These are phyloP conservation scores for Rhynchotus rufescens DNA, from an alignment of 2,797 vertebrate species.

Conservation along the genomic window DNA sequence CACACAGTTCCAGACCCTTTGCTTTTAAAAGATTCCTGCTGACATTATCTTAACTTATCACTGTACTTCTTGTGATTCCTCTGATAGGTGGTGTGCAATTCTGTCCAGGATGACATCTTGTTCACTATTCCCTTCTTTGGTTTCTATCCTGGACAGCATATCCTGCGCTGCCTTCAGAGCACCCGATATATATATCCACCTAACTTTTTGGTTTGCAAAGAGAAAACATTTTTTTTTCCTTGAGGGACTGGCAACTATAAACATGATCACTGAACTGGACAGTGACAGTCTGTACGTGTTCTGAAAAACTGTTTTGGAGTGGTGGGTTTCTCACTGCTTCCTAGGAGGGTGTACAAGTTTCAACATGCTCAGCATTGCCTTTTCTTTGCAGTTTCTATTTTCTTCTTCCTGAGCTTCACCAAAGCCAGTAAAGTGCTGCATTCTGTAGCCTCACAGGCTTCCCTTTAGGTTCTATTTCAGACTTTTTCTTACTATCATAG, in stretches of 20 bases:
- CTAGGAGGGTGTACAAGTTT: neutral
- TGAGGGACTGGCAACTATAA: neutral
- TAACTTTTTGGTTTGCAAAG: neutral
- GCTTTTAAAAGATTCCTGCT: neutral
- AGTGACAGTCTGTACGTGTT: fast-evolving
- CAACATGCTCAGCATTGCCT: neutral
- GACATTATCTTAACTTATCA: neutral
- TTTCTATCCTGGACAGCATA: neutral
- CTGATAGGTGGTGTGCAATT: neutral
- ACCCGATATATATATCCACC: neutral
- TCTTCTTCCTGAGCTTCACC: neutral
- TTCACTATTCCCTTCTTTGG: neutral
- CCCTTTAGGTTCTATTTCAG: neutral
- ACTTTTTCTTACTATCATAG: neutral
- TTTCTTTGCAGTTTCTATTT: neutral
- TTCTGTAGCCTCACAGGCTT: neutral
- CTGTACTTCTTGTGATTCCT: neutral
- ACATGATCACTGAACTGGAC: neutral
- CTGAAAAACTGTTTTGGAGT: neutral
- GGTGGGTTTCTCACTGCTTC: neutral
- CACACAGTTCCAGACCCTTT: neutral
- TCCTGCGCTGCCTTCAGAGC: neutral
- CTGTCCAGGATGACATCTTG: neutral
- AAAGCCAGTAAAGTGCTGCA: neutral
- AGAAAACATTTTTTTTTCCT: neutral